Evolutionary conservation across 1,140 invertebrate genomes (phyloP), one percentile per base, ranked within the genome.

Genomic region (Neodiprion virginianus): DNA sequence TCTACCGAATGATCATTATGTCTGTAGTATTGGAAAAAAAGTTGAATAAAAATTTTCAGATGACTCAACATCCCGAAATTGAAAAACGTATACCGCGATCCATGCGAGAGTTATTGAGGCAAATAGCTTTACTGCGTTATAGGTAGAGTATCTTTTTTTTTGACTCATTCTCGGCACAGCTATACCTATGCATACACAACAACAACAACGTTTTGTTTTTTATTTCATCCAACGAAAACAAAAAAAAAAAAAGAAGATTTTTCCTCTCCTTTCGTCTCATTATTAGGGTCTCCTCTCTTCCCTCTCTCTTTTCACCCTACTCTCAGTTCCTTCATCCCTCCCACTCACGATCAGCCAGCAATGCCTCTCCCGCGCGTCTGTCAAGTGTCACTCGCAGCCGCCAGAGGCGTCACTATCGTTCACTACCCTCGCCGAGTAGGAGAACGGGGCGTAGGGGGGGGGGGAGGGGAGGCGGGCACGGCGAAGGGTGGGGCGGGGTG

Each of bases 351-450:
- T 40, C 28, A 40, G 28, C 28, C 28, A 40, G 28, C 28, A 40
- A 40, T 40, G 28, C 8, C 48, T 67, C 72, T 68, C 69, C 72
- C 50, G 67, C 48, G 73, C 68, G 73, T 48, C 73, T 14, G 72
- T 76, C 71, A 80, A 78, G 77, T 78, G 76, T 82, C 79, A 80
- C 79, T 81, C 79, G 71, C 83, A 71, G 77, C 81, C 81, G 78
- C 80, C 77, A 81, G 81, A 77, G 83, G 81, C 82, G 80, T 83
- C 79, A 69, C 72, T 78, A 77, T 82, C 81, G 82, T 69, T 78
- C 75, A 75, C 49, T 48, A 74, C 76, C 66, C 28, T n/a, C 40
- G 40, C n/a, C 14, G 49, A 47, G 28, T 69, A 11, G 3, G 61
- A 14, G 12, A 47, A 47, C 66, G 69, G 28, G 17, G 49, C 72